phyloP scores from a whole-genome alignment of 2,113 vertebrate species.

The Lethenteron camtschaticum region DNA sequence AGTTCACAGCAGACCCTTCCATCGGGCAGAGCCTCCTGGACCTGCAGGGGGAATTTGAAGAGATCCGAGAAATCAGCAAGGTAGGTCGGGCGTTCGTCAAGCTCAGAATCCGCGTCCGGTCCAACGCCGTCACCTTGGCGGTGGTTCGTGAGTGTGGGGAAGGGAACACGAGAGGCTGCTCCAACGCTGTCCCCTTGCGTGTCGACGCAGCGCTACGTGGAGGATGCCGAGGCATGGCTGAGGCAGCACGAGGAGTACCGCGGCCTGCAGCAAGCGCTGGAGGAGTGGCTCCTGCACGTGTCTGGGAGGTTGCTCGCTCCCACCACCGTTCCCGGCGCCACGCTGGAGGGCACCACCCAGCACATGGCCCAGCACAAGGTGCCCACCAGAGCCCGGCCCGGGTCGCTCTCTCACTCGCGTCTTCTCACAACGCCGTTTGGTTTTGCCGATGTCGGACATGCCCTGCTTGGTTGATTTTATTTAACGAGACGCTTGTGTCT shows the following conservation, averaged over 20 bases:
- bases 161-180: too few species aligned
- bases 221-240: slow-evolving; percentile 41
- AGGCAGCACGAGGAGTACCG: slow-evolving; percentile 77
- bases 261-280: slow-evolving; percentile 61
- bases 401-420: too few species aligned
- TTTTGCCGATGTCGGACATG: not conserved
- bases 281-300: slow-evolving; percentile 88
- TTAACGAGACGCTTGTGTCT: not conserved
- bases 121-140: too few species aligned
- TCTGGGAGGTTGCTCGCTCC: slow-evolving; percentile 64
- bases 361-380: slow-evolving; percentile 89
- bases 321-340: slow-evolving; percentile 40
- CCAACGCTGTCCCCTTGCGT: too few species aligned
- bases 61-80: slow-evolving; percentile 34
- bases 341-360: slow-evolving; percentile 62
- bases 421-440: not conserved
- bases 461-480: not conserved
- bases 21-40: slow-evolving; percentile 41
- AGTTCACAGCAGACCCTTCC: slow-evolving; percentile 35
- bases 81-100: slow-evolving; percentile 21
- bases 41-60: slow-evolving; percentile 43
- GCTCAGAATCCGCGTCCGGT: too few species aligned
- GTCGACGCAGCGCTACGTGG: slow-evolving; percentile 29
- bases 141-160: too few species aligned
- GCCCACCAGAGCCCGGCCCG: not conserved